Percentiles rank a stretch among this genome's conserved stretches.
Conservation (phyloP, 2,797 vertebrate species). For the Sebastes minor region DNA sequence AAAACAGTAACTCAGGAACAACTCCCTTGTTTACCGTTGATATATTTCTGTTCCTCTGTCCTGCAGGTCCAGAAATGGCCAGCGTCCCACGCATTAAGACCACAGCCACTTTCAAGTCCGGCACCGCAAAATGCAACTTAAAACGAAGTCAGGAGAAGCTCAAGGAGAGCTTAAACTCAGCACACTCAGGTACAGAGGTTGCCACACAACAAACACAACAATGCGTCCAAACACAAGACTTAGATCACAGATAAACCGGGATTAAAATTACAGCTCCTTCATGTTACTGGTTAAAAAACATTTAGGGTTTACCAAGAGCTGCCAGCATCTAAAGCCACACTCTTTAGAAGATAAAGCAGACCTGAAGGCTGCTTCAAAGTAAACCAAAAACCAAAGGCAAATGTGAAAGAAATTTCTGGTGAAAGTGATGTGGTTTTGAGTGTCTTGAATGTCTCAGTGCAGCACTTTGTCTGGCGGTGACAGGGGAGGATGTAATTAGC, state of each 20-base stretch:
- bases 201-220: slow-evolving; percentile 29
- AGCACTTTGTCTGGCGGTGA: slow-evolving; percentile 74
- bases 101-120: slow-evolving; percentile 92
- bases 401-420: slow-evolving; percentile 72
- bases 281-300: slow-evolving; percentile 56
- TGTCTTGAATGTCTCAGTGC: slow-evolving; percentile 68
- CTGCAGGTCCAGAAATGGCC: slow-evolving; percentile 71
- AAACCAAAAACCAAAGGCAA: slow-evolving; percentile 66
- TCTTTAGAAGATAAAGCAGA: slow-evolving; percentile 60
- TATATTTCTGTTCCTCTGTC: slow-evolving; percentile 32
- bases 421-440: slow-evolving; percentile 69
- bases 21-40: slow-evolving; percentile 37
- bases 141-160: slow-evolving; percentile 90
- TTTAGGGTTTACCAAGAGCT: slow-evolving; percentile 54
- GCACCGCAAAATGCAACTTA: slow-evolving; percentile 92
- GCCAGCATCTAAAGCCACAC: slow-evolving; percentile 44
- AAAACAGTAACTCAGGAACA: slow-evolving; percentile 47
- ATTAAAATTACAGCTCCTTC: slow-evolving; percentile 39
- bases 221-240: slow-evolving; percentile 35
- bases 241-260: slow-evolving; percentile 35
- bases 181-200: slow-evolving; percentile 88
- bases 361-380: slow-evolving; percentile 67
- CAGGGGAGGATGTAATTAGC: slow-evolving; percentile 80
- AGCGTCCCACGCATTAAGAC: slow-evolving; percentile 87
- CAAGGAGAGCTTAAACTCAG: slow-evolving; percentile 84